Evolutionary conservation across 1,140 invertebrate genomes (phyloP).

Genomic region (Drosophila kikkawai): DNA sequence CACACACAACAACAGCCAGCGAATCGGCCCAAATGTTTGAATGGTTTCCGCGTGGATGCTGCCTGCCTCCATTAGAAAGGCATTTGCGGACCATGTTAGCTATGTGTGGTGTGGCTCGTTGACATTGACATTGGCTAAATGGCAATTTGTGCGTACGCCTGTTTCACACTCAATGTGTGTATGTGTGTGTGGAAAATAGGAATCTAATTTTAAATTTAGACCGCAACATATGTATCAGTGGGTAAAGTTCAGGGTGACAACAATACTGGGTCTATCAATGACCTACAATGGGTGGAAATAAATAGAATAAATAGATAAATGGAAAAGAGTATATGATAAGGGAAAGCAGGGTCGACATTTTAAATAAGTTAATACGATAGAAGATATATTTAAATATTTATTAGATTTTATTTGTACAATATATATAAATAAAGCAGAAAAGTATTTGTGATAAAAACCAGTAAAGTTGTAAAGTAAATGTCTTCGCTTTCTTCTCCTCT

Average conservation of each 20-base stretch:
- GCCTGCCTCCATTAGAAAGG: conserved; percentile 75
- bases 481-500: too few species aligned
- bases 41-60: conserved; percentile 76
- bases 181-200: conserved; percentile 43
- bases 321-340: not conserved
- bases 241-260: conserved; percentile 67
- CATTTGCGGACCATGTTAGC: conserved; percentile 61
- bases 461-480: too few species aligned
- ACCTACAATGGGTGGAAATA: conserved; percentile 28
- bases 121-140: conserved; percentile 80
- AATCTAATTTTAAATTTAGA: conserved; percentile 68
- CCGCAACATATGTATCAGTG: conserved; percentile 70
- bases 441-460: too few species aligned
- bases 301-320: not conserved
- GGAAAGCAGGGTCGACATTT: not conserved
- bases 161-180: conserved; percentile 12
- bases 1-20: conserved; percentile 27
- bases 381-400: too few species aligned
- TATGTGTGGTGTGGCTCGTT: conserved; percentile 49
- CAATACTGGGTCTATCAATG: conserved; percentile 41
- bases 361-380: not conserved
- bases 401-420: too few species aligned
- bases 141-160: conserved; percentile 72
- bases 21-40: conserved; percentile 64
- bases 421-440: too few species aligned